Conservation (phyloP, 2,888 invertebrate species). For the Drosophila emarginata region DNA sequence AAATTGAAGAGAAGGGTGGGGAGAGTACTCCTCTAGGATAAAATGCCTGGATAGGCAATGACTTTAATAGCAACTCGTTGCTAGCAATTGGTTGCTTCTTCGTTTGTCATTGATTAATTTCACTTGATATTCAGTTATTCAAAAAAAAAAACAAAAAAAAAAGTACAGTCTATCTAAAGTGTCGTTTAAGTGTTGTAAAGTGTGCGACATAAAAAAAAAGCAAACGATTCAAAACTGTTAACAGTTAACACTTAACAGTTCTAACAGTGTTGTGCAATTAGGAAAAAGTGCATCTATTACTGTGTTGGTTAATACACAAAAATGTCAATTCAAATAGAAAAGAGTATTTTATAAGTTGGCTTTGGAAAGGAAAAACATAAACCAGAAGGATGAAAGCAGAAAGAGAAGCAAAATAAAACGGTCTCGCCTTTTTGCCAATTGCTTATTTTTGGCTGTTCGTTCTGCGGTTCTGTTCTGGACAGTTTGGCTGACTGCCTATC, state of each 20-base stretch:
- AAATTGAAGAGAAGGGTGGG: neutral
- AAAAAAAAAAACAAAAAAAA: neutral
- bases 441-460: constrained; percentile 8
- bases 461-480: constrained; percentile 10
- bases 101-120: constrained; percentile 40
- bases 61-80: constrained; percentile 53
- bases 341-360: neutral
- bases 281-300: neutral
- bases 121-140: neutral
- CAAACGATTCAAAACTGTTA: too few species aligned
- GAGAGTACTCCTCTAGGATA: too few species aligned
- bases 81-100: constrained; percentile 11
- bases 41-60: constrained; percentile 30
- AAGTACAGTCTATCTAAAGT: too few species aligned
- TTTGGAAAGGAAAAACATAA: neutral
- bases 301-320: neutral
- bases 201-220: neutral
- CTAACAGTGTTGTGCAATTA: neutral
- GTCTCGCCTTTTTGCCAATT: neutral
- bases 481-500: constrained; percentile 10
- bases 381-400: neutral
- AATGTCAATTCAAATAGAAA: neutral
- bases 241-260: too few species aligned
- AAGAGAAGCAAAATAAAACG: neutral
- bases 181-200: neutral